These are phyloP conservation scores for Euglossa dilemma DNA, from an alignment of 1,140 invertebrate genomes.

Conservation along the genomic window DNA sequence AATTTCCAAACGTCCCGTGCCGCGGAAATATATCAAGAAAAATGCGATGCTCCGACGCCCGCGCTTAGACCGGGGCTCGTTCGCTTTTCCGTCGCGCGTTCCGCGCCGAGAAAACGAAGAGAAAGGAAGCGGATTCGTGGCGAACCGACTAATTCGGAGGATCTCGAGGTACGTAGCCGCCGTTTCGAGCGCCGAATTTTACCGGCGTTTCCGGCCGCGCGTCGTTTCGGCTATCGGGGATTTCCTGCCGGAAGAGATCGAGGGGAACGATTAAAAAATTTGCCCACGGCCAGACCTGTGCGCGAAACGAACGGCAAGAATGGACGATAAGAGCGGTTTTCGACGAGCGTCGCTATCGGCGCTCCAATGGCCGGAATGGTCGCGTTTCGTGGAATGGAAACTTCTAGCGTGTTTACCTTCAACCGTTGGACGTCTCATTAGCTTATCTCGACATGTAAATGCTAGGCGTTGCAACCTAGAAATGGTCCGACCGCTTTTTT, in stretches of 20 bases:
- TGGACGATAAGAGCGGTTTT: slow-evolving; percentile 14
- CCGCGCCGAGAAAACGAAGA: background rate
- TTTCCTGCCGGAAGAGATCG: too few species aligned
- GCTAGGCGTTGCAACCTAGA: slow-evolving; percentile 38
- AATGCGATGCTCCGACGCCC: slow-evolving; percentile 40
- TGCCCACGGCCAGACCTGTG: background rate
- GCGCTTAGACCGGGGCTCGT: background rate
- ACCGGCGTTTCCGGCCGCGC: too few species aligned
- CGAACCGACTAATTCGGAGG: background rate
- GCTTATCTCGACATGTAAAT: slow-evolving; percentile 51
- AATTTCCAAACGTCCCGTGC: slow-evolving; percentile 35
- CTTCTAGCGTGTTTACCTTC: slow-evolving; percentile 9
- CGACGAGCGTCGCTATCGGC: slow-evolving; percentile 25
- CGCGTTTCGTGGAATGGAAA: slow-evolving; percentile 33
- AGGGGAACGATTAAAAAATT: background rate
- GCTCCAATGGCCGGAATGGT: background rate
- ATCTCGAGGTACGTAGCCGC: background rate
- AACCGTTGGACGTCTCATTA: slow-evolving; percentile 46
- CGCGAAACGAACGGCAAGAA: background rate
- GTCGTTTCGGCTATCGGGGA: too few species aligned
- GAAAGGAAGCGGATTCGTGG: background rate
- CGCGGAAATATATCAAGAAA: slow-evolving; percentile 45
- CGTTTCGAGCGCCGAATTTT: too few species aligned
- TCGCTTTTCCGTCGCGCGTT: background rate
- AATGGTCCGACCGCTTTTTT: background rate